Evolutionary conservation across 1,140 invertebrate species (phyloP), one percentile per base, ranked within the genome.

Genomic region (Micrasema longulum): DNA sequence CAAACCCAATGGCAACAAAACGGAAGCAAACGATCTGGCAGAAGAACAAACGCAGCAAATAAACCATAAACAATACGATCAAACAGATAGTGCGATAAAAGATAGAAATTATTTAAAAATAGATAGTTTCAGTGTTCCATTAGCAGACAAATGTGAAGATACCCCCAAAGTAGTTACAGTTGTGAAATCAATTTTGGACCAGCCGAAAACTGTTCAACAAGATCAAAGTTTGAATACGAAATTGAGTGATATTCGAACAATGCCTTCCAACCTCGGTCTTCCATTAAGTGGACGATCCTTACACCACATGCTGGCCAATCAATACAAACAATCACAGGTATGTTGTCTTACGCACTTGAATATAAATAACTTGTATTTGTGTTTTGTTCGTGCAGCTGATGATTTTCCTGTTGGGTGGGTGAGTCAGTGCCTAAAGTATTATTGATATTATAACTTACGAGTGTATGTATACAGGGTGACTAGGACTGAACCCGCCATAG

Each of bases 161-260:
- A 41, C 18, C 36, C 67, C 52, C 20, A 36, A 26, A 31, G 63
- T 55, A 22, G 69, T 75, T 45, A 52, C 71, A n/a, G 60, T 75
- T 2, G 60, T 72, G 38, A 71, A 65, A 45, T 67, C 69, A 2
- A 31, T 60, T 12, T 41, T 75, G 18, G 62, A 72, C 23, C 48
- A 63, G 20, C 73, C 72, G 23, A 55, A 66, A 14, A 55, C 14
- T 48, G 52, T 70, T 5, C 14, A 45, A 0, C 55, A 53, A 16
- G 20, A 50, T 10, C 68, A 11, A 20, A 26, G 31, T 20, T 5
- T 18, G 53, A 60, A 35, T 10, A 11, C 55, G 18, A 38, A 43
- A 10, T 38, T 60, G 53, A 36, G 20, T 38, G 53, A 18, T 38
- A 16, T 5, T n/a, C n/a, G 14, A 48, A 10, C n/a, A 12, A 18